Conservation (phyloP, 1,140 invertebrate genomes). For the Meloidogyne exigua region DNA sequence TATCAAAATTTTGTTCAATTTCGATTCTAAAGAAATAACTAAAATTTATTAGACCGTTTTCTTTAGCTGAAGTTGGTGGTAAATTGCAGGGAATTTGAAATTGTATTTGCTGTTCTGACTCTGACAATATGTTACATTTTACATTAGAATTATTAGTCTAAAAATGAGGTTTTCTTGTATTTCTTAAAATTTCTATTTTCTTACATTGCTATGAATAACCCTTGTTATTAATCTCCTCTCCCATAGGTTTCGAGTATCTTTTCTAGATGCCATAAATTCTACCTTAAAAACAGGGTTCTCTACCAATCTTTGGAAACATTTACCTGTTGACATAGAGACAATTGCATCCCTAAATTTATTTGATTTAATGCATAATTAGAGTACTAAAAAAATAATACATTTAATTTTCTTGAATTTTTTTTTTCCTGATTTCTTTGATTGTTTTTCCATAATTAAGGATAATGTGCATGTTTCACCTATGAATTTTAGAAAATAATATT, state of each 20-base stretch:
- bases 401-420: constrained; percentile 33
- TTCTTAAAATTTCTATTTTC: constrained; percentile 5
- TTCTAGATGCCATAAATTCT: constrained; percentile 40
- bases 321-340: not conserved
- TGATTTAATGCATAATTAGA: not conserved
- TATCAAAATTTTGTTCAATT: constrained; percentile 52
- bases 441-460: constrained; percentile 44
- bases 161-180: constrained; percentile 19
- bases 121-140: constrained; percentile 38
- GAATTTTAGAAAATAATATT: constrained; percentile 20
- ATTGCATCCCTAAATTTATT: not conserved
- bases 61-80: constrained; percentile 51
- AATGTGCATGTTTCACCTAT: constrained; percentile 35
- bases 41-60: constrained; percentile 42
- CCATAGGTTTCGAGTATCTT: constrained; percentile 5
- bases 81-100: constrained; percentile 40
- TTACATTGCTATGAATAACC: constrained; percentile 46
- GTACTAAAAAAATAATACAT: not conserved
- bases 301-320: not conserved
- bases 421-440: constrained; percentile 32
- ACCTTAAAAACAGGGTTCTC: constrained; percentile 19
- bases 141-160: constrained; percentile 46
- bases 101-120: constrained; percentile 35
- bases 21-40: constrained; percentile 51
- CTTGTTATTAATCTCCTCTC: constrained; percentile 47